Conservation (phyloP, 2,113 vertebrate genomes). For the Atractosteus spatula region DNA sequence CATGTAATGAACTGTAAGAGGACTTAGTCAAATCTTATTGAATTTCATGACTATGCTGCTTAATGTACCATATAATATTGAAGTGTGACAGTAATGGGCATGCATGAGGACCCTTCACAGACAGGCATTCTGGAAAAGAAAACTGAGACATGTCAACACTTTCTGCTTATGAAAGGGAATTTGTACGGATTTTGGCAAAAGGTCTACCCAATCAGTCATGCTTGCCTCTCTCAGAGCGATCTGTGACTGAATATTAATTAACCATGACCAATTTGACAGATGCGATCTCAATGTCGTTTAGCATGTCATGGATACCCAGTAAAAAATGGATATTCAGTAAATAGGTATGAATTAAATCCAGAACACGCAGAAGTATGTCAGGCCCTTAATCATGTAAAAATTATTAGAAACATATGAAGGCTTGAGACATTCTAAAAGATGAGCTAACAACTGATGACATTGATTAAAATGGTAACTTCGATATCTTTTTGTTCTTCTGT, state of each 20-base stretch:
- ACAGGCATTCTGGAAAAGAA: not conserved
- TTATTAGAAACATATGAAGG: constrained; percentile 42
- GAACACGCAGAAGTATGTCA: constrained; percentile 21
- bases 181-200: not conserved
- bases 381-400: constrained; percentile 33
- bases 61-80: too few relatives aligned
- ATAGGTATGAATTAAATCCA: constrained; percentile 36
- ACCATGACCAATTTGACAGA: constrained; percentile 34
- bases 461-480: not conserved
- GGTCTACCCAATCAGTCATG: constrained; percentile 34
- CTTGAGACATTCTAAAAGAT: constrained; percentile 6
- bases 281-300: constrained; percentile 27
- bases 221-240: constrained; percentile 18
- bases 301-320: constrained; percentile 37
- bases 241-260: constrained; percentile 33
- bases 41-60: too few relatives aligned
- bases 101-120: not conserved
- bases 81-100: not conserved
- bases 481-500: not conserved
- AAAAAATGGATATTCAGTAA: constrained; percentile 36
- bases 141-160: not conserved
- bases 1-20: too few relatives aligned
- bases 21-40: too few relatives aligned
- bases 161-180: not conserved
- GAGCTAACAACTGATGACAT: constrained; percentile 1